Evolutionary conservation across 2,113 vertebrate species (phyloP), one percentile per base, ranked within the genome.

Genomic region (Dunckerocampus dactyliophorus): DNA sequence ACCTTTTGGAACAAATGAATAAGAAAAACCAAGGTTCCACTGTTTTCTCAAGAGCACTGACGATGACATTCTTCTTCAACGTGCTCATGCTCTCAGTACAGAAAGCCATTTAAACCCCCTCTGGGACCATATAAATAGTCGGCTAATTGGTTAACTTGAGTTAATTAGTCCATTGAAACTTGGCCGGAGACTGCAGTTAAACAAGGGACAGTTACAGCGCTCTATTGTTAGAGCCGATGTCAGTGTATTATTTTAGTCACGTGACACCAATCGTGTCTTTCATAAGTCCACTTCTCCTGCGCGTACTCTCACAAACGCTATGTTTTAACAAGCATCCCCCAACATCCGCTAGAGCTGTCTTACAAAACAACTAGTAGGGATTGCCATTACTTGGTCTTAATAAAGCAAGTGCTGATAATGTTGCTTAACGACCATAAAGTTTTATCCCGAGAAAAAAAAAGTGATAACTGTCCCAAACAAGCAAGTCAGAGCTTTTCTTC

Each of bases 81-180:
- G 8, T 16, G 51, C 4, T 53, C 8, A 17, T 53, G 51, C 28
- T 31, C 65, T 22, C 66, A 71, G 15, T 57, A 48, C 75, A 68
- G 60, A 72, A 80, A 84, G 72, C 72, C 24, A 17, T 53, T 54
- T 79, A 77, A 80, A 77, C 62, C 75, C 80, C 69, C 77, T 65
- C 62, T 57, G 53, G 71, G 61, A 11, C 10, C 13, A 8, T 86
- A 81, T 76, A 85, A 85, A 87, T 85, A 80, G 37, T 69, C 22
- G 50, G 73, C 57, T 89, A 86, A 88, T 81, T 83, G 82, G 85
- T 76, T 87, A 82, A 72, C 82, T 70, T 66, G 57, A 85, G 57
- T 67, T 80, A 82, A 82, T 86, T 81, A 84, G 81, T 70, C 76
- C 57, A 69, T 80, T 77, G 65, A 63, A 75, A 67, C 64, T 75